Conservation (phyloP, 2,797 vertebrate genomes). For the Craterocephalus amniculus region DNA sequence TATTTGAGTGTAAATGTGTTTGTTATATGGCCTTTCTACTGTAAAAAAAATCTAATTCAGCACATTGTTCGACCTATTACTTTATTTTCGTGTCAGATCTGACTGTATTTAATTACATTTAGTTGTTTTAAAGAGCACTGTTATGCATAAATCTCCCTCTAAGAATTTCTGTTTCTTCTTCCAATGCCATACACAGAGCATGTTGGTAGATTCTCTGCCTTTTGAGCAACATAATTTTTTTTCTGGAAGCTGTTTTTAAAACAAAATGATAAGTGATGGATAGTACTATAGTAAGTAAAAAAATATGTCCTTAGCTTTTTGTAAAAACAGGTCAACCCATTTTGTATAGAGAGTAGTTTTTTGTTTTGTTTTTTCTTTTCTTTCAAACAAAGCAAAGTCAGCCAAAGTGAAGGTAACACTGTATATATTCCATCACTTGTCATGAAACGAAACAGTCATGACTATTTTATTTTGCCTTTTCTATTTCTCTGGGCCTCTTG, state of each 20-base stretch:
- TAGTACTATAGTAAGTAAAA: neutral
- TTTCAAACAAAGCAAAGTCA: neutral
- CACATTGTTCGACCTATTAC: no score
- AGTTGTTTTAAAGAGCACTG: no score
- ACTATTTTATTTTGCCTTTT: slow-evolving; percentile 18
- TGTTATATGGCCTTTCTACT: neutral
- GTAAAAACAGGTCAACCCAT: neutral
- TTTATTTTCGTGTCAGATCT: no score
- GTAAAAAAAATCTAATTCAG: neutral
- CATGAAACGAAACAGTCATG: slow-evolving; percentile 17
- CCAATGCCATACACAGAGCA: neutral
- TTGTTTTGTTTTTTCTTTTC: neutral
- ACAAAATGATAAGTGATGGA: neutral
- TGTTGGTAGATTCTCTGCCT: neutral
- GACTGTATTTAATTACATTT: no score
- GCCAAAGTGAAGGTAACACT: neutral
- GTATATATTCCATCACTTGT: slow-evolving; percentile 9
- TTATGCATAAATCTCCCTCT: no score
- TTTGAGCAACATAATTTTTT: neutral
- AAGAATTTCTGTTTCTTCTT: no score
- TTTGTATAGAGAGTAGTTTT: neutral
- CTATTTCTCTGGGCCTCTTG: slow-evolving; percentile 28
- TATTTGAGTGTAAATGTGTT: neutral
- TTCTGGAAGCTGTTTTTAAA: neutral
- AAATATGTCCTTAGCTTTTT: neutral